A percentile compares a stretch with the other conserved stretches of the same genome.
Evolutionary conservation across 2,888 invertebrate species (phyloP).

Genomic region (Chalcosyrphus nemorum): DNA sequence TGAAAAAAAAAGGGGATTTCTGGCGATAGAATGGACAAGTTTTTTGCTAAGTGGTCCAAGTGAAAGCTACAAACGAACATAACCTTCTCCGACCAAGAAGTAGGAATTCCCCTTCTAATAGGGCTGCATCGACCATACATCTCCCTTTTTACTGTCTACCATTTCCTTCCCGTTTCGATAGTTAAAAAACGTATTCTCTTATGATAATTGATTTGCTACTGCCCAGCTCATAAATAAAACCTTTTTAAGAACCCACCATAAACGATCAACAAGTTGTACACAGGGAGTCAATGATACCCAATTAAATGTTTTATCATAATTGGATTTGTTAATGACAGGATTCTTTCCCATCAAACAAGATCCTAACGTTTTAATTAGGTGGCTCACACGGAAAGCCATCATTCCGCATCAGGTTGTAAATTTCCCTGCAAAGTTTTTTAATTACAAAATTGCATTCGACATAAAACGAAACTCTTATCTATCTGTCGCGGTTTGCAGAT

Average conservation of each 20-base stretch:
- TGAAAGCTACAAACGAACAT: too few relatives aligned
- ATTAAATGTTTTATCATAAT: not conserved
- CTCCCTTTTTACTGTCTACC: too few relatives aligned
- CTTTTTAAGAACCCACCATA: not conserved
- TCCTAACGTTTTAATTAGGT: not conserved
- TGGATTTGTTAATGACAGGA: not conserved
- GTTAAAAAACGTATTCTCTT: too few relatives aligned
- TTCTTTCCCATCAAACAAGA: not conserved
- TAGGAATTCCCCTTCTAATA: too few relatives aligned
- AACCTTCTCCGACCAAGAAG: too few relatives aligned
- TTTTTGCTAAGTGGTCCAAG: too few relatives aligned
- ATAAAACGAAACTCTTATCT: not conserved
- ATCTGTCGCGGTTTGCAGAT: not conserved
- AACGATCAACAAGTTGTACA: not conserved
- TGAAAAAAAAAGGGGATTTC: too few relatives aligned
- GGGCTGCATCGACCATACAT: too few relatives aligned
- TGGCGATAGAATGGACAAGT: too few relatives aligned
- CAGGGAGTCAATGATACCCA: not conserved
- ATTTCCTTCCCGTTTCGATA: too few relatives aligned
- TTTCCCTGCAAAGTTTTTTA: not conserved
- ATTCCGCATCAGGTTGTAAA: not conserved
- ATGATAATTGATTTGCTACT: too few relatives aligned
- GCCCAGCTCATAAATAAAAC: not conserved
- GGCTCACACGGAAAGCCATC: not conserved
- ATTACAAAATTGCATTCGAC: not conserved